Base-by-base conservation (phyloP, 2,888 invertebrate genomes). In the Noctua pronuba region DNA sequence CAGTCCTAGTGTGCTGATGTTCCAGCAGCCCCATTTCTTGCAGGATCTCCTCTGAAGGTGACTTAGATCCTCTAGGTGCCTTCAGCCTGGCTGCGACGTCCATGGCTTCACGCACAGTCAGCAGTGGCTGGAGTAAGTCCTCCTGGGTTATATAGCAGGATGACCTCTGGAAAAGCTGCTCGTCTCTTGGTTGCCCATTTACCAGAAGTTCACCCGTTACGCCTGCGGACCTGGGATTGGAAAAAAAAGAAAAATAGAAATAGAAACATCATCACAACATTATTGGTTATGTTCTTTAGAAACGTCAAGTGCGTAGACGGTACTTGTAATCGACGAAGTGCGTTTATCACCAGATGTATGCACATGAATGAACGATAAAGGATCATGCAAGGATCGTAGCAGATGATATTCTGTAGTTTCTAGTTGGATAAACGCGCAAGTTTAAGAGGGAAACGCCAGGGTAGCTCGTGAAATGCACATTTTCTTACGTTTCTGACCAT, bases 71-170 rank as follows among this genome's bases (percentile, higher is more conserved):
- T 84, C 89, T 93, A 0, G 97, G 97, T n/a, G 98, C 95, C 92
- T 98, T 98, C 44, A 99, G 96, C 80, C 97, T 97, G 58, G 98
- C 98, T 0, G 98, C 98, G 73, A 98, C 97, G 94, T 97, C 97
- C 98, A 98, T 98, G 21, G 98, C 97, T 92, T 99, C 98, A 16
- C 96, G 93, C 0, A 98, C 98, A 1, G 98, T 97, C 13, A 98
- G 96, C 85, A 98, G 96, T 0, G 98, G 98, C 89, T 98, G 97
- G 38, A 98, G 97, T 38, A 97, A 95, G 90, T 98, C 98, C 83
- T 98, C 98, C 92, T 98, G 98, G 86, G 98, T 98, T 88, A 98
- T 98, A 95, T 98, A 98, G 91, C 98, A 98, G 11, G 98, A 98
- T 87, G 97, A 97, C 89, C 97, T 97, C 85, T 98, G 97, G 94